Conservation (phyloP, 2,113 vertebrate species). For the Xiphorhynchus elegans region DNA sequence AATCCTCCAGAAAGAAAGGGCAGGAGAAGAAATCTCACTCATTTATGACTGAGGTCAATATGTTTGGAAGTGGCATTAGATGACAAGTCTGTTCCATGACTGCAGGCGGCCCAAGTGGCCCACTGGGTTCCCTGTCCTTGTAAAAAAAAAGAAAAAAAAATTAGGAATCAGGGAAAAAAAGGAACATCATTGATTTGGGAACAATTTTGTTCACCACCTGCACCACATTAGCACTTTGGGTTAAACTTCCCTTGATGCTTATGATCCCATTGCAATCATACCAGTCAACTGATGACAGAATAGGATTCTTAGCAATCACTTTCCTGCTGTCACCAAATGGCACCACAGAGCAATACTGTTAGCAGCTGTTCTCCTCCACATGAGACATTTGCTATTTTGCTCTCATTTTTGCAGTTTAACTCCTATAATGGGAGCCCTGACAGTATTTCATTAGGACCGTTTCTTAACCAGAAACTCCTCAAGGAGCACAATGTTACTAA, state of each 20-base stretch:
- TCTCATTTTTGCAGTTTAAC: constrained; percentile 1
- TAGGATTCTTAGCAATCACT: background rate
- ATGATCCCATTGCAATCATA: background rate
- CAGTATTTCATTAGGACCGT: background rate
- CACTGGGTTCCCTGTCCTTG: background rate
- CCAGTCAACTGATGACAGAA: background rate
- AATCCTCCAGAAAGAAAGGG: background rate
- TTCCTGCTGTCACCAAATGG: background rate
- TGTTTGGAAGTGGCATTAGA: background rate
- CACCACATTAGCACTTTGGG: background rate
- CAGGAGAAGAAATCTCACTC: background rate
- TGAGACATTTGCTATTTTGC: background rate
- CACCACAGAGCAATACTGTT: background rate
- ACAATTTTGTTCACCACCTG: background rate
- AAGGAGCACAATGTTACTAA: background rate
- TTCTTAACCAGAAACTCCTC: background rate
- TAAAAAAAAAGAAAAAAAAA: background rate
- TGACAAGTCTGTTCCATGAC: background rate
- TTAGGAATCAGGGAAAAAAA: background rate
- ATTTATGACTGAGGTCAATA: background rate
- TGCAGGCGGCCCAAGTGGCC: background rate
- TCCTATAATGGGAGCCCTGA: background rate
- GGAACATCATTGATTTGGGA: background rate
- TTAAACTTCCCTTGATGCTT: background rate
- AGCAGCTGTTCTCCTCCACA: background rate